These are phyloP conservation scores for Paraplagusia blochii DNA, from an alignment of 2,113 vertebrate genomes.

Conservation along the genomic window DNA sequence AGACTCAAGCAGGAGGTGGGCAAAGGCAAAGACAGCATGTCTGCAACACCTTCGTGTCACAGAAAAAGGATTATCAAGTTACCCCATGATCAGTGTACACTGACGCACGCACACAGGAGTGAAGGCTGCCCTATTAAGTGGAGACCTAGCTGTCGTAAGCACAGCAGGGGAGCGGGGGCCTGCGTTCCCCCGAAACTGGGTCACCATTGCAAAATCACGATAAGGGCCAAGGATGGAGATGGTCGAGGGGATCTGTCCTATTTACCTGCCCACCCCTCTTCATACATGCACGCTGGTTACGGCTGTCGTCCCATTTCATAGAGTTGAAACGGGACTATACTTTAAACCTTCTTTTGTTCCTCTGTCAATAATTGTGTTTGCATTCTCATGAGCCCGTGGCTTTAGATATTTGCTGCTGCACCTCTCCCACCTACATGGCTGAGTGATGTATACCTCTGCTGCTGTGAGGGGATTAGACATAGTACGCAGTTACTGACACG, in stretches of 20 bases:
- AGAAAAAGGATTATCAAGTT: slow-evolving; percentile 41
- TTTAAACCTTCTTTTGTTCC: slow-evolving; percentile 83
- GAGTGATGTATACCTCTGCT: slow-evolving; percentile 69
- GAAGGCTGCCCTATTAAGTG: slow-evolving; percentile 41
- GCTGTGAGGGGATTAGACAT: slow-evolving; percentile 64
- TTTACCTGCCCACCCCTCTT: slow-evolving; percentile 50
- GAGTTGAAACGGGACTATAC: slow-evolving; percentile 71
- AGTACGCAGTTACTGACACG: slow-evolving; percentile 72
- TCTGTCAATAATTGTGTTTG: slow-evolving; percentile 82
- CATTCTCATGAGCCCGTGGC: slow-evolving; percentile 74
- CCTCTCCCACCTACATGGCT: slow-evolving; percentile 75
- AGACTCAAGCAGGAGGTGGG: slow-evolving; percentile 40
- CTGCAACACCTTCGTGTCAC: slow-evolving; percentile 51
- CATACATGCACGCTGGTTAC: slow-evolving; percentile 61
- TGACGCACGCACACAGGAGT: slow-evolving; percentile 36
- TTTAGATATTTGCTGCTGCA: slow-evolving; percentile 75
- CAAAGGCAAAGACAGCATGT: slow-evolving; percentile 42
- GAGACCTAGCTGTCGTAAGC: slow-evolving; percentile 41
- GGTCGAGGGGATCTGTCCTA: slow-evolving; percentile 8
- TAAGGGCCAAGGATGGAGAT: slow-evolving; percentile 40
- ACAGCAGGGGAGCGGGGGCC: slow-evolving; percentile 44
- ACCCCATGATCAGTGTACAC: slow-evolving; percentile 36
- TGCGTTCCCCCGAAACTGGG: slow-evolving; percentile 54
- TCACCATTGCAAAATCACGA: slow-evolving; percentile 57
- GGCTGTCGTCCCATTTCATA: slow-evolving; percentile 69